Conservation (phyloP, 2,888 invertebrate genomes). For the Eristalis arbustorum region DNA sequence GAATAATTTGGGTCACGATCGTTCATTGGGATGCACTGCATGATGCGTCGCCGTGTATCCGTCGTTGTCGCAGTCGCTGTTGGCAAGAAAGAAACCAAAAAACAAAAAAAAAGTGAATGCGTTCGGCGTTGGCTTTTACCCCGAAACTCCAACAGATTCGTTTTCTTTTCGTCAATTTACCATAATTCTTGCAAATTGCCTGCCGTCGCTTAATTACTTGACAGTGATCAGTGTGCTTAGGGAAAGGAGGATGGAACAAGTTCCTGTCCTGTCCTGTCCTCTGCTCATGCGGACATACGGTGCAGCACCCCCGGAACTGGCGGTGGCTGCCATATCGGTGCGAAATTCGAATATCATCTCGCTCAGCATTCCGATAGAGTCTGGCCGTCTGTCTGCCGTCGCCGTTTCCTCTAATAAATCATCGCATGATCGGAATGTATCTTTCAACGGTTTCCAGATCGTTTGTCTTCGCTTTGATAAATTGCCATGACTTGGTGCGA, state of each 20-base stretch:
- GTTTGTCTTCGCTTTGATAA: conserved; percentile 59
- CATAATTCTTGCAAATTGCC: conserved; percentile 67
- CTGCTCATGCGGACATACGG: no score
- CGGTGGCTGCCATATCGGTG: conserved; percentile 6
- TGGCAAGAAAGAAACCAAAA: no score
- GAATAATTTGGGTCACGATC: conserved; percentile 71
- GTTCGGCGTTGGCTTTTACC: conserved; percentile 40
- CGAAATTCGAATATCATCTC: conserved; percentile 60
- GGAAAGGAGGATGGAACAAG: conserved; percentile 35
- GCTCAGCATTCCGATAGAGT: conserved; percentile 53
- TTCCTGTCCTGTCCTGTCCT: no score
- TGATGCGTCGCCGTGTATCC: conserved; percentile 43
- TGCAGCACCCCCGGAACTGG: conserved; percentile 39
- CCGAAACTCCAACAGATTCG: conserved; percentile 31
- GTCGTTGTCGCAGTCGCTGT: background rate
- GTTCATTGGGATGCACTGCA: conserved; percentile 59
- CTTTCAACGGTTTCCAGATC: conserved; percentile 65
- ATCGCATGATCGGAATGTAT: conserved; percentile 44
- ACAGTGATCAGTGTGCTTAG: conserved; percentile 4
- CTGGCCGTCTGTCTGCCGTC: background rate
- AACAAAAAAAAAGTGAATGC: conserved; percentile 68
- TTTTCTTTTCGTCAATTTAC: conserved; percentile 69
- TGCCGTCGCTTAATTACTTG: conserved; percentile 63
- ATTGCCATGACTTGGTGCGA: conserved; percentile 41
- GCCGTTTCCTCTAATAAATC: conserved; percentile 50